Evolutionary conservation across 1,140 invertebrate species (phyloP).

Genomic region (Heliconius eleuchia): DNA sequence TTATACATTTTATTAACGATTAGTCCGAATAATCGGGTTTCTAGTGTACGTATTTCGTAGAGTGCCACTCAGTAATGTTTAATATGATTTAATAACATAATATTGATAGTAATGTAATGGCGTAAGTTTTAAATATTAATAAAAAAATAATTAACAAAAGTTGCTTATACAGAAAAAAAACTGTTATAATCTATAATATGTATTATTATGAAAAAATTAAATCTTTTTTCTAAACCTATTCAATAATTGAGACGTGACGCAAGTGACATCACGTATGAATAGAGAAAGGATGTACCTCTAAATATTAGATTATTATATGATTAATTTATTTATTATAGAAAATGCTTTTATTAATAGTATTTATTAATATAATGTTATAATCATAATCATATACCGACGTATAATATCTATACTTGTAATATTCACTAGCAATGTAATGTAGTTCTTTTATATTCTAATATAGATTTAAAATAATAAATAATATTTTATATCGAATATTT

Average conservation of each 20-base stretch:
- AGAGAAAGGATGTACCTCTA: background rate
- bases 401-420: background rate
- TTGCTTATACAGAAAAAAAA: too few species aligned
- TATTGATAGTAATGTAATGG: background rate
- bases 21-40: too few species aligned
- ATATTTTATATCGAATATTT: too few species aligned
- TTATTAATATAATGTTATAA: background rate
- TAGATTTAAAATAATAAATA: background rate
- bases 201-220: background rate
- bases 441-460: background rate
- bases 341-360: conserved; percentile 2
- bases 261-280: background rate
- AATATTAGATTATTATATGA: too few species aligned
- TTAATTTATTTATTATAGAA: conserved; percentile 3
- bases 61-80: too few species aligned
- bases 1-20: too few species aligned
- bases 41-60: too few species aligned
- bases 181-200: background rate
- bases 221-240: background rate
- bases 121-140: background rate
- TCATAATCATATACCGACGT: too few species aligned
- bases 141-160: too few species aligned
- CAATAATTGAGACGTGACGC: too few species aligned
- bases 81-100: too few species aligned
- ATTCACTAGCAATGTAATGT: background rate